Conservation (phyloP, 2,888 invertebrate species). For the Acrocyrtus sp. region DNA sequence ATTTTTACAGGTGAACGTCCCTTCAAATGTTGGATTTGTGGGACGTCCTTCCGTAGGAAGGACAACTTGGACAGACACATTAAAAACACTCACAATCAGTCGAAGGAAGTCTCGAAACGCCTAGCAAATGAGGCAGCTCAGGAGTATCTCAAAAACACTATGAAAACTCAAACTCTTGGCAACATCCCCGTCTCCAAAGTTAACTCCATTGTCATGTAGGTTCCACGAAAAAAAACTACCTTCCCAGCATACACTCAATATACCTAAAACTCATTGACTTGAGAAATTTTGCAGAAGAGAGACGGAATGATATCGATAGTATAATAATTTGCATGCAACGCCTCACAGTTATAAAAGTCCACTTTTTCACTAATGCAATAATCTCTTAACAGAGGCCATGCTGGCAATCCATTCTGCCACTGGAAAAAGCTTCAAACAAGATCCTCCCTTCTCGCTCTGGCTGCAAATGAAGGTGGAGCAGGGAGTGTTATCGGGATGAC, state of each 20-base stretch:
- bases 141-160: slow-evolving; percentile 48
- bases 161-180: slow-evolving; percentile 30
- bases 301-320: background rate
- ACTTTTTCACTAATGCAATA: background rate
- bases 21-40: slow-evolving; percentile 78
- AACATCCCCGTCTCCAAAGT: slow-evolving; percentile 56
- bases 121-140: slow-evolving; percentile 61
- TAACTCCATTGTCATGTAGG: slow-evolving; percentile 58
- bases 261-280: too few relatives aligned
- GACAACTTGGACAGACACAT: slow-evolving; percentile 74
- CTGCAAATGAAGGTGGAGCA: background rate
- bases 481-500: background rate
- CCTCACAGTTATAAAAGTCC: background rate
- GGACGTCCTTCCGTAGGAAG: slow-evolving; percentile 77
- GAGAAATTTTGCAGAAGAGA: too few relatives aligned
- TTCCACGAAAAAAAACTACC: too few relatives aligned
- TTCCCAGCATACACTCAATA: too few relatives aligned
- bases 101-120: slow-evolving; percentile 61
- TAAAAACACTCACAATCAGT: slow-evolving; percentile 62
- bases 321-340: background rate
- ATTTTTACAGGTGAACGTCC: slow-evolving; percentile 73
- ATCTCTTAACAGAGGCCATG: slow-evolving; percentile 17
- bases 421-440: slow-evolving; percentile 37
- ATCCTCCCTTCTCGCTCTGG: slow-evolving; percentile 17
- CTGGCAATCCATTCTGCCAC: slow-evolving; percentile 9